These are phyloP conservation scores for Spea hammondii DNA, from an alignment of 2,797 vertebrate species.

Conservation along the genomic window DNA sequence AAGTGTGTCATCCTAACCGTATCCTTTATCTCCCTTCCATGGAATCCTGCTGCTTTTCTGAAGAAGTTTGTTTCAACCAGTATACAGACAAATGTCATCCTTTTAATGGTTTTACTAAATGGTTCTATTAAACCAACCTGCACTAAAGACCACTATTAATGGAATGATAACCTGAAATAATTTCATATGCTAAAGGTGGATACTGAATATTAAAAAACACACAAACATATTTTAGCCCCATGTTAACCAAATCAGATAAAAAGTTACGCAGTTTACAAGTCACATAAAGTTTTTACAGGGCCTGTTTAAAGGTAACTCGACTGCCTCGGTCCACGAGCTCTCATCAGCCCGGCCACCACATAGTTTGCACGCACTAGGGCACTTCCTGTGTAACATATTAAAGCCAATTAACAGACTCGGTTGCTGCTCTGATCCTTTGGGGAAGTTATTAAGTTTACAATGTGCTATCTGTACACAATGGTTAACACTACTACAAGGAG, in stretches of 20 bases:
- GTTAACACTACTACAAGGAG: constrained; percentile 13
- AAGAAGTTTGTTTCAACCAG: too few species aligned
- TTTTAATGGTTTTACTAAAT: too few species aligned
- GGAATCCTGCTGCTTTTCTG: too few species aligned
- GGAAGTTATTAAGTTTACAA: constrained; percentile 50
- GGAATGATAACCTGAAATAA: neutral
- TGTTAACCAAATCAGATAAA: constrained; percentile 3
- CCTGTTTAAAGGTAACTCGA: constrained; percentile 16
- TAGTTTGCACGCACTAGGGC: constrained; percentile 78
- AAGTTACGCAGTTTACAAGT: constrained; percentile 2
- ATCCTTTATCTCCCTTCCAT: too few species aligned
- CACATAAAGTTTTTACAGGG: constrained; percentile 34
- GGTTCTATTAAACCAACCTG: neutral
- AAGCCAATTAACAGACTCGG: constrained; percentile 66
- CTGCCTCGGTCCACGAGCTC: constrained; percentile 65
- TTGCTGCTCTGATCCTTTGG: constrained; percentile 59
- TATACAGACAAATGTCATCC: too few species aligned
- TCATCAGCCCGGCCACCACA: constrained; percentile 60
- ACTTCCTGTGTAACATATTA: constrained; percentile 77
- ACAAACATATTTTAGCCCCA: neutral
- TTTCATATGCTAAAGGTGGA: too few species aligned
- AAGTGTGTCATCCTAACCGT: too few species aligned
- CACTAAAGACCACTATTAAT: neutral
- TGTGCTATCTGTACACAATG: constrained; percentile 37
- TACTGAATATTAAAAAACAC: too few species aligned